Base-by-base conservation (phyloP, 1,140 invertebrate species). In the Antheraea pernyi region DNA sequence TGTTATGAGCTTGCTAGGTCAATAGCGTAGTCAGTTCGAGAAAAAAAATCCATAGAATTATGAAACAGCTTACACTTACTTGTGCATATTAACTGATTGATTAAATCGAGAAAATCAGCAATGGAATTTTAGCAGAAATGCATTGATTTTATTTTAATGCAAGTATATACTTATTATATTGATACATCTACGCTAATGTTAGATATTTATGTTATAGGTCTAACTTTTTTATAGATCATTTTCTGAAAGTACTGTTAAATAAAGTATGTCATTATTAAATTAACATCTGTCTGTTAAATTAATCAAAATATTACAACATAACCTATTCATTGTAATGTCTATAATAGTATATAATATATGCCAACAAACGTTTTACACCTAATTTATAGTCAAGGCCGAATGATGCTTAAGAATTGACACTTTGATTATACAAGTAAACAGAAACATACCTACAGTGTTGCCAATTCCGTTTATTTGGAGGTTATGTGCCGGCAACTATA, bases 381-480 rank as follows among this genome's bases (percentile, higher is more conserved):
- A 68, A 69, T 72, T 65, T 62, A 73, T 18, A 42, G 18, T 60
- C 75, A 77, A 77, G 75, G 72, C 59, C 75, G 64, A 46, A 67
- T 13, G 59, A 39, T 61, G 18, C 67, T 53, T 53, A 13, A n/a
- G 16, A 16, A 53, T 53, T 16, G 46, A 5, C 16, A 53, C 46
- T n/a, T n/a, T 53, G 11, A 53, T 53, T 53, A 53, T 53, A 53
- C 1, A 53, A 53, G 46, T 53, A 53, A 53, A 53, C 46, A 53
- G 46, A 53, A 53, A 53, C 13, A 13, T n/a, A 11, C 4, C 46
- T 16, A 53, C 46, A 53, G 16, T 53, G 46, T 53, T 53, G 46
- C 46, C 63, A 64, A 72, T 64, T 68, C 71, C 39, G 39, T 61
- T 59, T 76, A 84, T 60, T 82, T 76, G 67, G 81, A 81, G 73